phyloP scores from a whole-genome alignment of 2,113 vertebrate genomes.

The Hippopotamus amphibius region DNA sequence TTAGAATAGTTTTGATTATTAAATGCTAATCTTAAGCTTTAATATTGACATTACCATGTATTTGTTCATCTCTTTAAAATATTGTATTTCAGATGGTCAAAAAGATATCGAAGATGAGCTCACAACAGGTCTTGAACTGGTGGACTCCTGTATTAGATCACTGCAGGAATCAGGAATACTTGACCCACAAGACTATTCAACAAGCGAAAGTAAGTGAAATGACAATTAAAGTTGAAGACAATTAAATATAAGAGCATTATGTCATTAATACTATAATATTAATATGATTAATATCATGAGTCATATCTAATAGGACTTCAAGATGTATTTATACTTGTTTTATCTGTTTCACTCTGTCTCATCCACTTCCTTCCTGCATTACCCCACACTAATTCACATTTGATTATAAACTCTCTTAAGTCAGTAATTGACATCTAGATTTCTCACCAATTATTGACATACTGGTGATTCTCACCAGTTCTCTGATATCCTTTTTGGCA shows the following conservation, averaged over 20 bases:
- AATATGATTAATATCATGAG: background rate
- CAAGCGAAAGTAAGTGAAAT: slow-evolving; percentile 93
- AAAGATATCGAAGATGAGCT: slow-evolving; percentile 99
- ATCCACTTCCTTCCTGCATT: background rate
- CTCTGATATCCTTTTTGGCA: background rate
- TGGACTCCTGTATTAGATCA: slow-evolving; percentile 98
- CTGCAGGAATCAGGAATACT: slow-evolving; percentile 98
- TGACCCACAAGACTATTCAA: slow-evolving; percentile 94
- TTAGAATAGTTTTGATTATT: background rate
- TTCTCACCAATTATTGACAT: slow-evolving; percentile 15
- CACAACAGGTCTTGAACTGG: slow-evolving; percentile 97
- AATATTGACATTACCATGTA: no score
- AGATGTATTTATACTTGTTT: background rate
- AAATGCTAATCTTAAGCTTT: background rate
- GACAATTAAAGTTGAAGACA: background rate
- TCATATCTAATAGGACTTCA: background rate
- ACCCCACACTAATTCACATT: background rate
- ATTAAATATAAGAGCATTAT: background rate
- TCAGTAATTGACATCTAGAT: background rate
- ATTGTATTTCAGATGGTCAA: slow-evolving; percentile 92
- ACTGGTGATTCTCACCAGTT: background rate
- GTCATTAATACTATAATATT: background rate
- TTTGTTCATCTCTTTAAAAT: slow-evolving; percentile 34
- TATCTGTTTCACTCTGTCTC: background rate
- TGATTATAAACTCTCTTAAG: background rate